A percentile compares a stretch with the other conserved stretches of the same genome.
Evolutionary conservation across 2,888 invertebrate species (phyloP).

Genomic region (Maniola hyperantus): DNA sequence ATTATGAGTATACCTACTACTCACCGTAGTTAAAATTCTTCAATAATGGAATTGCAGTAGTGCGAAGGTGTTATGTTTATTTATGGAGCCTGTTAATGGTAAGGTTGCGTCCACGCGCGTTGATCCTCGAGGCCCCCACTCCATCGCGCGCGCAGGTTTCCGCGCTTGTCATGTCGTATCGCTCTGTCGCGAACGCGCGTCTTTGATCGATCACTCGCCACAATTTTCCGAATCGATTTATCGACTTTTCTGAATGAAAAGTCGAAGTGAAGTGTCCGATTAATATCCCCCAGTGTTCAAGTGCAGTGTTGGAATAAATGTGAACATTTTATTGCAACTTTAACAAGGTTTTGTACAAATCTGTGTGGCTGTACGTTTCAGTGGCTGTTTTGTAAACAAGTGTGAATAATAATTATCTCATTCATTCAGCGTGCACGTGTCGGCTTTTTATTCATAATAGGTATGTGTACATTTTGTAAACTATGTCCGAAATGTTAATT

Average conservation of each 20-base stretch:
- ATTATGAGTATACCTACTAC: too few relatives aligned
- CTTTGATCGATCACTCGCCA: constrained; percentile 60
- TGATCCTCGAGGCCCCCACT: constrained; percentile 67
- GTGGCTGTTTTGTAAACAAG: constrained; percentile 50
- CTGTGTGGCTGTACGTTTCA: constrained; percentile 39
- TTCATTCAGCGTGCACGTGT: constrained; percentile 30
- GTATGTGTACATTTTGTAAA: constrained; percentile 35
- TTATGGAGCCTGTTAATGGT: constrained; percentile 38
- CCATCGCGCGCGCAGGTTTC: constrained; percentile 55
- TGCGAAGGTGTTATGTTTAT: constrained; percentile 8
- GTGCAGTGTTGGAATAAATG: constrained; percentile 38
- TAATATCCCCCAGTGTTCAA: constrained; percentile 26
- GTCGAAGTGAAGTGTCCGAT: constrained; percentile 53
- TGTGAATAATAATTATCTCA: constrained; percentile 34
- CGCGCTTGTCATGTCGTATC: constrained; percentile 60
- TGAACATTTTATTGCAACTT: constrained; percentile 18
- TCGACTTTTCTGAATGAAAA: constrained; percentile 78
- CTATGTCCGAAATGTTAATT: constrained; percentile 7
- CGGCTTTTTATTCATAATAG: constrained; percentile 32
- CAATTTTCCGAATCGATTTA: constrained; percentile 61
- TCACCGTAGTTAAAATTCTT: too few relatives aligned
- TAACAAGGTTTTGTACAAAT: constrained; percentile 23
- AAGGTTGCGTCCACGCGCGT: constrained; percentile 65
- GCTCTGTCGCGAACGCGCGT: constrained; percentile 65
- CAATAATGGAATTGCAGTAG: background rate